These are phyloP conservation scores for Drosophila seguyi DNA, from an alignment of 1,140 invertebrate species.

Conservation along the genomic window DNA sequence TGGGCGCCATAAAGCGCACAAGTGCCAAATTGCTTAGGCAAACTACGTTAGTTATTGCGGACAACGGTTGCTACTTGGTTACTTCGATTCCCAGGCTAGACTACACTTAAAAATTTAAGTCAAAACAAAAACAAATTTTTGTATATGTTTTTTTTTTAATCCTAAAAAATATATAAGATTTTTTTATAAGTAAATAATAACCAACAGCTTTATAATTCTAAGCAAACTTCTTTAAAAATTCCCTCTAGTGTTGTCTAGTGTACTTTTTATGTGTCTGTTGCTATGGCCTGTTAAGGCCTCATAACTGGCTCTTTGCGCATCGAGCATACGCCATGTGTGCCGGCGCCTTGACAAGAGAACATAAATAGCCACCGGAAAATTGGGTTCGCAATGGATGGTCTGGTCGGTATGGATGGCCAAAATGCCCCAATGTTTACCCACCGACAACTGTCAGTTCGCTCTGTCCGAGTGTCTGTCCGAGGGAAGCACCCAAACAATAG, in stretches of 20 bases:
- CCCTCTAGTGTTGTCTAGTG: background rate
- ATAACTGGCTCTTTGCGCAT: constrained; percentile 52
- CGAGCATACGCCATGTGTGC: constrained; percentile 51
- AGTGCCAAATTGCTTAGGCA: constrained; percentile 77
- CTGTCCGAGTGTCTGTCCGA: constrained; percentile 17
- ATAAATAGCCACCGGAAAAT: constrained; percentile 47
- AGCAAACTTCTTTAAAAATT: background rate
- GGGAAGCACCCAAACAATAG: constrained; percentile 19
- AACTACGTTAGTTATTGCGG: constrained; percentile 77
- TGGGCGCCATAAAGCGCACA: constrained; percentile 63
- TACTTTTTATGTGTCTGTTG: constrained; percentile 23
- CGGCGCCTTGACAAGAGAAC: constrained; percentile 41
- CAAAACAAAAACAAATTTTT: no score
- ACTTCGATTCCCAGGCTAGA: background rate
- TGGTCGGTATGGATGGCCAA: background rate
- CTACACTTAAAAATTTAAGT: constrained; percentile 5
- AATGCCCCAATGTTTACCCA: constrained; percentile 20
- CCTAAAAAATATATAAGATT: no score
- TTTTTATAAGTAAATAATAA: no score
- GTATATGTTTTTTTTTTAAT: no score
- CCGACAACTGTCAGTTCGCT: constrained; percentile 39
- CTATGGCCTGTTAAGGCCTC: constrained; percentile 61
- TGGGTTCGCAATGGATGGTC: constrained; percentile 9
- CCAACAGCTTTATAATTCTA: background rate
- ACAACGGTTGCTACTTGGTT: constrained; percentile 56